These are phyloP conservation scores for Dasypolia templi DNA, from an alignment of 2,888 invertebrate species.

Conservation along the genomic window DNA sequence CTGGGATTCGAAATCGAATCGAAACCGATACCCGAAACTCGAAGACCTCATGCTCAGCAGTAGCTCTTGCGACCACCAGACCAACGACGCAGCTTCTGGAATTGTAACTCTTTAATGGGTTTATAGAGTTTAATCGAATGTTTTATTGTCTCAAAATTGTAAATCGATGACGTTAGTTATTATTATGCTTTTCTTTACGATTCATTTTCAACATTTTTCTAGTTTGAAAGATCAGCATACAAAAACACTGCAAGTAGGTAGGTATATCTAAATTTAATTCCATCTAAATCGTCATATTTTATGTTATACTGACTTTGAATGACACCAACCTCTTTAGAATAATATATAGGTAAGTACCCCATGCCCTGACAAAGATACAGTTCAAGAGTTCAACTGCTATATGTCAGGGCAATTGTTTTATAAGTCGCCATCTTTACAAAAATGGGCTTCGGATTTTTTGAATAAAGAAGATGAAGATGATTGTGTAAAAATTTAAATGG, in stretches of 20 bases:
- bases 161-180: not conserved
- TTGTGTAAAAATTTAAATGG: not conserved
- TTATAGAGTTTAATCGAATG: conserved; percentile 8
- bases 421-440: conserved; percentile 26
- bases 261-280: not conserved
- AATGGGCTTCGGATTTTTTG: conserved; percentile 8
- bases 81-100: too few species aligned
- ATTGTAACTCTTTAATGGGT: not conserved
- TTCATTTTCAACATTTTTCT: not conserved
- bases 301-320: not conserved
- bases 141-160: not conserved
- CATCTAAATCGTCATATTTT: not conserved
- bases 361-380: conserved; percentile 4
- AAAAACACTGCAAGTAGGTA: not conserved
- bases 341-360: conserved; percentile 9
- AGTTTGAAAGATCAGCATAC: not conserved
- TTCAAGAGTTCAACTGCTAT: conserved; percentile 20
- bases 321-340: not conserved
- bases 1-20: too few species aligned
- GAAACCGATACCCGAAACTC: too few species aligned
- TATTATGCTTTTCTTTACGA: not conserved
- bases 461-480: conserved; percentile 27
- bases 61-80: too few species aligned
- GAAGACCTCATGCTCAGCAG: too few species aligned
- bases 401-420: conserved; percentile 35